phyloP scores from a whole-genome alignment of 2,113 vertebrate genomes.

The Engraulis encrasicolus region DNA sequence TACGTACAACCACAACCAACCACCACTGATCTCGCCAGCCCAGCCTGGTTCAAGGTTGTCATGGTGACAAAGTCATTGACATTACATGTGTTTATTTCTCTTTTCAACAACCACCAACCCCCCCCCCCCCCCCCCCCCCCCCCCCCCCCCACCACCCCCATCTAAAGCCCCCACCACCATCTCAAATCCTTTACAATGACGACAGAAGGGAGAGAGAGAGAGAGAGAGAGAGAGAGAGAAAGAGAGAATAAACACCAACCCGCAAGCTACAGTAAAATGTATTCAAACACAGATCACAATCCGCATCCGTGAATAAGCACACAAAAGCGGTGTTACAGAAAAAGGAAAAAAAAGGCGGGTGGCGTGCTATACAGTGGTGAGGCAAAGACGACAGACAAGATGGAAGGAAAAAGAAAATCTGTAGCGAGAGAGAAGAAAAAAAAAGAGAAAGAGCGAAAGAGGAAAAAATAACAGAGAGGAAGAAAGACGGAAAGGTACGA shows the following conservation, averaged over 20 bases:
- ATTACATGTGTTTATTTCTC: slow-evolving; percentile 58
- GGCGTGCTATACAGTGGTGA: neutral
- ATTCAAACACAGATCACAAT: slow-evolving; percentile 47
- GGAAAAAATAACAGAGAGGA: neutral
- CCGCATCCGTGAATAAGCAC: slow-evolving; percentile 14
- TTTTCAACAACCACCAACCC: too few relatives aligned
- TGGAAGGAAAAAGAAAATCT: neutral
- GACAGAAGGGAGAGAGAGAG: too few relatives aligned
- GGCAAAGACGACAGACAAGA: neutral
- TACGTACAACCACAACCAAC: too few relatives aligned
- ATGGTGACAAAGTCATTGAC: slow-evolving; percentile 56
- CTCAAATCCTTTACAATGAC: slow-evolving; percentile 48
- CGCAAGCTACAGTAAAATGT: slow-evolving; percentile 25
- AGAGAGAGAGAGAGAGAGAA: too few relatives aligned
- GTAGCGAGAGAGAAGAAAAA: neutral
- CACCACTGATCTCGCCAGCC: slow-evolving; percentile 27
- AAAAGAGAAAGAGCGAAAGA: neutral
- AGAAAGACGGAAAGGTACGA: neutral
- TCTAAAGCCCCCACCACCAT: too few relatives aligned
- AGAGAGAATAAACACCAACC: slow-evolving; percentile 44
- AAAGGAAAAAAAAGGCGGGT: too few relatives aligned
- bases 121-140: too few relatives aligned
- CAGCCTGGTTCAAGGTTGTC: slow-evolving; percentile 58
- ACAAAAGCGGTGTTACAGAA: neutral
- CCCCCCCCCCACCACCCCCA: too few relatives aligned